Evolutionary conservation across 2,113 vertebrate genomes (phyloP).

Genomic region (Syrmaticus mikado): DNA sequence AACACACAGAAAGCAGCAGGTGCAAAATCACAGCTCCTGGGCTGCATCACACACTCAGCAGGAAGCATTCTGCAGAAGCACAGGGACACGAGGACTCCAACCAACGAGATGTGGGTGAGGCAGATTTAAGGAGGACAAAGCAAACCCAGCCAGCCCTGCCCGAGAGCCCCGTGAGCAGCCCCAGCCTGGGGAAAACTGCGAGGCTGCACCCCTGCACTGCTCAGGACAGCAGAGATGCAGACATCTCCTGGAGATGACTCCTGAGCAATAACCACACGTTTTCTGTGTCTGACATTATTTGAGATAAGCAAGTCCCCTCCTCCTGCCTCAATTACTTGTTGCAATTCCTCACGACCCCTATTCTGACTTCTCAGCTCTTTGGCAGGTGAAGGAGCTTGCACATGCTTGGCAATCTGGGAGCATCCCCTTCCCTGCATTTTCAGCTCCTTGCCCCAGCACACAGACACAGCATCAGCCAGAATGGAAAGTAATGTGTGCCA

Average conservation of each 20-base stretch:
- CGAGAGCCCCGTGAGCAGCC: background rate
- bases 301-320: background rate
- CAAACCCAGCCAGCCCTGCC: background rate
- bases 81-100: background rate
- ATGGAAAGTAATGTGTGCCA: background rate
- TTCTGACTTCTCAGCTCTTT: background rate
- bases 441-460: background rate
- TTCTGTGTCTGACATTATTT: background rate
- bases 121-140: background rate
- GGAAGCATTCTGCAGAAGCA: too few species aligned
- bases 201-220: background rate
- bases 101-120: background rate
- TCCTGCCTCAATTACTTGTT: too few species aligned
- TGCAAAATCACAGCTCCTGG: background rate
- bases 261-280: background rate
- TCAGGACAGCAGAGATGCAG: background rate
- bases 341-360: background rate
- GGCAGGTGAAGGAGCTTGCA: background rate
- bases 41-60: too few species aligned
- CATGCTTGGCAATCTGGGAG: background rate
- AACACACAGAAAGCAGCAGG: background rate
- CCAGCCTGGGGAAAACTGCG: background rate
- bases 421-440: background rate
- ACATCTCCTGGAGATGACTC: background rate
- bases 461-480: background rate